A percentile compares a stretch with the other conserved stretches of the same genome.
These are phyloP conservation scores for Atta texana DNA, from an alignment of 1,140 invertebrate genomes.

Conservation along the genomic window DNA sequence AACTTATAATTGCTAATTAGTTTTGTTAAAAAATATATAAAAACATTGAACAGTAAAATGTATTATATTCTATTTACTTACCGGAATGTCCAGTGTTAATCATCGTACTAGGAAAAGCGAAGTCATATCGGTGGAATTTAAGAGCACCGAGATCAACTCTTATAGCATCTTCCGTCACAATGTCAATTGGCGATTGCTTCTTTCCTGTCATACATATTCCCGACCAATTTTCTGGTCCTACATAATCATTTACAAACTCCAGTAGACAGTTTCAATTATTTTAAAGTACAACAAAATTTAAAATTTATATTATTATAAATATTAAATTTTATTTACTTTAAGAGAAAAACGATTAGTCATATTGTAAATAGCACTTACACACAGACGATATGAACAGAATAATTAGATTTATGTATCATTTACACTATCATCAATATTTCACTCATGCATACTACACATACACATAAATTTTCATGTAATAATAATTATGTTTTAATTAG, in stretches of 20 bases:
- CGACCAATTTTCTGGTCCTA: slow-evolving; percentile 76
- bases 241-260: background rate
- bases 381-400: too few relatives aligned
- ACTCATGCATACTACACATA: too few relatives aligned
- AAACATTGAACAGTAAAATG: background rate
- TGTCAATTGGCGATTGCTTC: slow-evolving; percentile 78
- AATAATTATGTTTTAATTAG: too few relatives aligned
- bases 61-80: slow-evolving; percentile 52
- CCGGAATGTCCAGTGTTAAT: slow-evolving; percentile 78
- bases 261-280: background rate
- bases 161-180: slow-evolving; percentile 69
- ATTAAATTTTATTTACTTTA: background rate
- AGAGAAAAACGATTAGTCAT: too few relatives aligned
- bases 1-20: too few relatives aligned
- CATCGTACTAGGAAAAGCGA: slow-evolving; percentile 60
- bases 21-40: background rate
- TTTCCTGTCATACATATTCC: slow-evolving; percentile 73
- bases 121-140: slow-evolving; percentile 77
- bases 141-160: slow-evolving; percentile 74
- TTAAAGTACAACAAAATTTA: background rate
- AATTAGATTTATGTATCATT: too few relatives aligned
- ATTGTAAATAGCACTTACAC: too few relatives aligned
- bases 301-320: background rate
- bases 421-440: too few relatives aligned
- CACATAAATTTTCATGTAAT: too few relatives aligned